Conservation (phyloP, 2,797 vertebrate genomes). For the Ceryle rudis region DNA sequence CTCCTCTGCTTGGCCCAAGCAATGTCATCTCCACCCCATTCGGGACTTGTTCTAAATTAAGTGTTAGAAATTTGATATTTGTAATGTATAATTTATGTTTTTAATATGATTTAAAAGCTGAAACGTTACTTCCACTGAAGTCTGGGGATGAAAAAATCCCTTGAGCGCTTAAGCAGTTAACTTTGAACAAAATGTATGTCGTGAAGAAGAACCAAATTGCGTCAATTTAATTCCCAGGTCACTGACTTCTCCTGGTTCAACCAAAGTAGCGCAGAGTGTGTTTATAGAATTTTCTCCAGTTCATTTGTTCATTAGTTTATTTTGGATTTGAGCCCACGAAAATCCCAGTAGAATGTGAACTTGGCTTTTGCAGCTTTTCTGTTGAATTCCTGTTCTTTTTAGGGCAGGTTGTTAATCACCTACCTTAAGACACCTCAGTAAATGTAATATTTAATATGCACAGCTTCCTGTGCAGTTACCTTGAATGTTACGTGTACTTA, state of each 20-base stretch:
- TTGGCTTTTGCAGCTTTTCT: neutral
- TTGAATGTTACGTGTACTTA: conserved; percentile 12
- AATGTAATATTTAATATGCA: conserved; percentile 48
- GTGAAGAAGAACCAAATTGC: neutral
- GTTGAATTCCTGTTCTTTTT: conserved; percentile 31
- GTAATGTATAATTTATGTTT: neutral
- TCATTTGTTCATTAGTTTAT: conserved; percentile 55
- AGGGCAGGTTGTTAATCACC: neutral
- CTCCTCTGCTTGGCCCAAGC: neutral
- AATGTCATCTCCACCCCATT: neutral
- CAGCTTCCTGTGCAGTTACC: conserved; percentile 33
- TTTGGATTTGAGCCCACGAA: conserved; percentile 34
- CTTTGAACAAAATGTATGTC: neutral
- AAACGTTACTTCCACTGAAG: neutral
- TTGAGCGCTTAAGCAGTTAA: conserved; percentile 20
- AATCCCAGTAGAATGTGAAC: neutral
- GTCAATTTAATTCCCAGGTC: conserved; percentile 48
- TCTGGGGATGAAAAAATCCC: neutral
- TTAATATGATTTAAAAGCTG: conserved; percentile 36
- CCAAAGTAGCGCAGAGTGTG: conserved; percentile 11
- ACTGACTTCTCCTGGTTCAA: conserved; percentile 38
- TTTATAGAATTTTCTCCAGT: conserved; percentile 35
- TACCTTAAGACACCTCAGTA: conserved; percentile 8
- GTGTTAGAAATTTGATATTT: conserved; percentile 12
- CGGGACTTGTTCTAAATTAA: neutral